Conservation (phyloP, 2,113 vertebrate genomes). For the Thamnophis sirtalis region DNA sequence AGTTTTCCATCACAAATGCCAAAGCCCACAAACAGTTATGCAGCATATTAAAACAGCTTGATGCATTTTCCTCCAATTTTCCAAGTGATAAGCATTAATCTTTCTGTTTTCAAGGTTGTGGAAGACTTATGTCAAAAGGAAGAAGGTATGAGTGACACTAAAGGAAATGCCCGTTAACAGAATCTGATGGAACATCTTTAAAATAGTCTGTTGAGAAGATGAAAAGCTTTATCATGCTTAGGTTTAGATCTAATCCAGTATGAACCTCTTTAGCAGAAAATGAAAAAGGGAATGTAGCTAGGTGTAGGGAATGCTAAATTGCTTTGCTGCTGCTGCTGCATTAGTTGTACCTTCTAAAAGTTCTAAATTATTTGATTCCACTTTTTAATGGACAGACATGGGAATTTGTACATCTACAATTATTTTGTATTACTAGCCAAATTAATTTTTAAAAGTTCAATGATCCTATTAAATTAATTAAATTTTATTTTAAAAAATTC, state of each 20-base stretch:
- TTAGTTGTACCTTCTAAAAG: slow-evolving; percentile 43
- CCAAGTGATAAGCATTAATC: slow-evolving; percentile 53
- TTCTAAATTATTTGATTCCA: slow-evolving; percentile 14
- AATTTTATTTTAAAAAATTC: neutral
- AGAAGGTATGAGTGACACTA: slow-evolving; percentile 60
- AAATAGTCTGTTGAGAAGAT: slow-evolving; percentile 61
- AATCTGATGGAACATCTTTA: slow-evolving; percentile 63
- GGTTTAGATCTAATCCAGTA: slow-evolving; percentile 63
- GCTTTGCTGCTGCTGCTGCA: slow-evolving; percentile 44
- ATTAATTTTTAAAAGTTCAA: slow-evolving; percentile 19
- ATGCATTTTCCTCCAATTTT: slow-evolving; percentile 41
- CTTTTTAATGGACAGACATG: slow-evolving; percentile 39
- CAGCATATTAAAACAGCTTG: slow-evolving; percentile 20
- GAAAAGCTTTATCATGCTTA: slow-evolving; percentile 65
- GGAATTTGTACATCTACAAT: slow-evolving; percentile 18
- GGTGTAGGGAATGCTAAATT: slow-evolving; percentile 56
- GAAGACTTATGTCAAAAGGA: slow-evolving; percentile 51
- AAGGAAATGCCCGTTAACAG: slow-evolving; percentile 65
- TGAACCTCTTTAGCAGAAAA: slow-evolving; percentile 63
- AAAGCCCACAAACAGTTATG: slow-evolving; percentile 15
- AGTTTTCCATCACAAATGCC: neutral
- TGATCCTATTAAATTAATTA: neutral
- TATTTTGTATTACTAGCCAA: slow-evolving; percentile 23
- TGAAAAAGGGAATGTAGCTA: slow-evolving; percentile 59
- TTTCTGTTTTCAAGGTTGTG: slow-evolving; percentile 53